phyloP scores from a whole-genome alignment of 2,888 invertebrate species.

The Phortica okadai region DNA sequence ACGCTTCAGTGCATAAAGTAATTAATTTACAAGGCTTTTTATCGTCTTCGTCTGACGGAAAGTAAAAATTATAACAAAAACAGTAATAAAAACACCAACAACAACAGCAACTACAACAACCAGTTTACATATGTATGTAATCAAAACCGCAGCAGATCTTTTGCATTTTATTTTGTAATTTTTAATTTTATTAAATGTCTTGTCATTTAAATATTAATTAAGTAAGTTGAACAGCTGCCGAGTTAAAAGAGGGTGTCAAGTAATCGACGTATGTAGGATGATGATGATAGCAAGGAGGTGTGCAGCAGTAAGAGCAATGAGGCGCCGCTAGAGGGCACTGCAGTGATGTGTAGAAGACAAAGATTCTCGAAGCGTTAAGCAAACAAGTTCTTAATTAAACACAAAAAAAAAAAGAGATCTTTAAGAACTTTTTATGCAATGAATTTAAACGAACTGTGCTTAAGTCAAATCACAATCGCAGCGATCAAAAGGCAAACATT shows the following conservation, averaged over 20 bases:
- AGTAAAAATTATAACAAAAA: neutral
- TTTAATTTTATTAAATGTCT: neutral
- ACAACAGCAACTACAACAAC: neutral
- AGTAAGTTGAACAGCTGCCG: neutral
- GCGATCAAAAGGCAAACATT: no score
- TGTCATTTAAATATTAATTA: conserved; percentile 8
- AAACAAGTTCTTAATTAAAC: no score
- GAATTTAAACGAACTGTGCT: no score
- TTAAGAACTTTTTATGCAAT: no score
- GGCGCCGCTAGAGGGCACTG: no score
- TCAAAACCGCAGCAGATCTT: neutral
- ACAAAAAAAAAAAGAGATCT: no score
- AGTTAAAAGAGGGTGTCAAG: neutral
- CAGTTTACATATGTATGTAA: conserved; percentile 15
- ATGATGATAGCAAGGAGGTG: neutral
- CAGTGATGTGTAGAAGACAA: no score
- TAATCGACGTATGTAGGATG: neutral
- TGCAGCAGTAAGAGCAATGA: no score
- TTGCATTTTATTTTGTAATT: conserved; percentile 3
- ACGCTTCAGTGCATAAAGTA: conserved; percentile 12
- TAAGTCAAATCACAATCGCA: no score
- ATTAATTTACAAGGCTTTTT: conserved; percentile 23
- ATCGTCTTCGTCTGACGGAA: conserved; percentile 2
- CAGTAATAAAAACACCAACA: neutral
- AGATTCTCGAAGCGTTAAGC: no score